Evolutionary conservation across 2,797 vertebrate genomes (phyloP), one percentile per base, ranked within the genome.

Genomic region (Microctenopoma steveboyesi): DNA sequence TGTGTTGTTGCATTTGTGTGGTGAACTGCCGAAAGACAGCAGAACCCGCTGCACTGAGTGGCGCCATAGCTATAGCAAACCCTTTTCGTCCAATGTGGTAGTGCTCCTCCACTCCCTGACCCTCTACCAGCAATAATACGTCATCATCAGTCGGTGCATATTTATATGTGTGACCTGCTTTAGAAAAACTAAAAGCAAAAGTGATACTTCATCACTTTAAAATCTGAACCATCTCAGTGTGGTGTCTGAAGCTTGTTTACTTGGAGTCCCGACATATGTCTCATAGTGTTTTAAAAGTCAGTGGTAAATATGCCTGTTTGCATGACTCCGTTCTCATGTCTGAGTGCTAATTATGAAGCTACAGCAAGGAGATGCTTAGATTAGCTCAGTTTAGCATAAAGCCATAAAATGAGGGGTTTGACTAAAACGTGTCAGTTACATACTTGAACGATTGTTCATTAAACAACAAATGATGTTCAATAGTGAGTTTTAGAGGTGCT

Each of bases 81-180:
- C 37, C 46, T 42, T 8, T 58, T 64, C 39, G 43, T 67, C 39
- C 49, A 48, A 13, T 50, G 7, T 39, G 59, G 37, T 48, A 3
- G 37, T 63, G 46, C 50, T 79, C 62, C 25, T 61, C 35, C 68
- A 45, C 54, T 51, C 16, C 40, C 5, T 16, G 33, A 33, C 70
- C 49, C 59, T 53, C n/a, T 43, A 65, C 43, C 50, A 81, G 78
- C 81, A 88, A 84, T 88, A 86, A 82, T n/a, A 54, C 42, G 4
- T 15, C 8, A 22, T 18, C 27, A 46, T 59, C 53, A 52, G 18
- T 46, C 55, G 55, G 47, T 57, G 37, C 18, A 37, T 5, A 56
- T 42, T 30, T 2, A 56, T 39, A 7, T 15, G 37, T 37, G 11
- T 9, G 42, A 63, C 11, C 40, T 40, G 58, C 55, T 65, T 45